Evolutionary conservation across 23 tunicate genomes (phyloP).

Genomic region (Ciona savignyi): DNA sequence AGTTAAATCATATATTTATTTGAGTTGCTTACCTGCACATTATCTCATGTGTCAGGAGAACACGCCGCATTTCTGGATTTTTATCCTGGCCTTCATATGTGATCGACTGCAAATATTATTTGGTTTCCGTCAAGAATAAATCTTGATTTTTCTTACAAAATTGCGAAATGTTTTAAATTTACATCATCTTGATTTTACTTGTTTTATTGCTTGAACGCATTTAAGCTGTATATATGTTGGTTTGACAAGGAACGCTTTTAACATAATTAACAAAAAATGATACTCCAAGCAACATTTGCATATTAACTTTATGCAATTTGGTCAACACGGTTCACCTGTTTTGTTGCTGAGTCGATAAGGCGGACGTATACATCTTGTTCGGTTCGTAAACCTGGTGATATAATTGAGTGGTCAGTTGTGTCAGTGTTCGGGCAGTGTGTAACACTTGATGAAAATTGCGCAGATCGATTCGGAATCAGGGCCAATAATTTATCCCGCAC

Average conservation of each 20-base stretch:
- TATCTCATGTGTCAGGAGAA: constrained; percentile 94
- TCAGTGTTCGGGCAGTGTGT: not conserved
- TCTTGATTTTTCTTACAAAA: too few relatives aligned
- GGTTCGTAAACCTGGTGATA: constrained; percentile 52
- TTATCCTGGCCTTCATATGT: constrained; percentile 98
- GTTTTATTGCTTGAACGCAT: too few relatives aligned
- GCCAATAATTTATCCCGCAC: not conserved
- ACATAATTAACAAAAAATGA: too few relatives aligned
- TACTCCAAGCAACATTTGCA: too few relatives aligned
- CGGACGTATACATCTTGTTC: constrained; percentile 85
- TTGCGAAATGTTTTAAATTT: too few relatives aligned
- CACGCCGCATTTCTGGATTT: constrained; percentile 99
- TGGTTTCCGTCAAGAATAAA: not conserved
- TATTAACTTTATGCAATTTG: too few relatives aligned
- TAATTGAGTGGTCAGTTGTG: not conserved
- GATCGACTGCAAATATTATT: constrained; percentile 51
- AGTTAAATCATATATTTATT: too few relatives aligned
- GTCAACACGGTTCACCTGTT: constrained; percentile 84
- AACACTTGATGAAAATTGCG: not conserved
- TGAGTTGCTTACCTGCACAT: constrained; percentile 88
- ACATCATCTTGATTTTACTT: too few relatives aligned
- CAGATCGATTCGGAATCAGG: not conserved
- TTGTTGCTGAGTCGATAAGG: constrained; percentile 76
- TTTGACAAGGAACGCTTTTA: too few relatives aligned
- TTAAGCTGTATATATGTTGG: too few relatives aligned